Base-by-base conservation (phyloP, 2,113 vertebrate genomes). In the Grus americana region DNA sequence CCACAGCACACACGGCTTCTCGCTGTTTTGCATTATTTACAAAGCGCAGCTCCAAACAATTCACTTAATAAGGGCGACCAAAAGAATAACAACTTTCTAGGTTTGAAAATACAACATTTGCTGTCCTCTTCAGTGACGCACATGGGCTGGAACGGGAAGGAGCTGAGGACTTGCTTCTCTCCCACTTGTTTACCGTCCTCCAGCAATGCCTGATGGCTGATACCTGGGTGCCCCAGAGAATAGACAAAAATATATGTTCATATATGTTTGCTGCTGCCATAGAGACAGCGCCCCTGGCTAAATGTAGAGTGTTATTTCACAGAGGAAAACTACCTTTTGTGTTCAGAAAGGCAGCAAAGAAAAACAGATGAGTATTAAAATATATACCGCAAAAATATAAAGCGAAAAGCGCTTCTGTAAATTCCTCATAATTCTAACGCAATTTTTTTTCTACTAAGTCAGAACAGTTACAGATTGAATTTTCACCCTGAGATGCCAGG, bases 361-460 rank as follows among this genome's bases (percentile, higher is more conserved):
- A 95, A 97, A 92, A 68, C 49, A 92, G 93, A 95, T 89, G 88
- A 95, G 88, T 66, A 92, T 92, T 88, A 91, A 92, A 96, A 96
- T 86, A 65, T 78, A 79, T 95, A 94, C 96, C 94, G 95, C 93
- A 96, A 95, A 95, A 68, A 27, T 0, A 54, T 3, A n/a, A 83
- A 95, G 80, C 32, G 52, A 71, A 95, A 94, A 97, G 78, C 71
- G n/a, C 11, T 74, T 76, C 88, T 79, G 71, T 75, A 93, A 78
- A 86, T 27, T 13, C 27, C 68, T 52, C 50, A 4, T 34, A 20
- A 57, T 49, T 58, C 55, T 58, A 44, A 76, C 4, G 27, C 1
- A 11, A 3, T 22, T n/a, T 30, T 58, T 85, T 46, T 42, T 6
- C 50, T 58, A 26, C 4, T 23, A 54, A 49, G 26, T 42, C 66